Evolutionary conservation across 2,113 vertebrate species (phyloP).

Genomic region (Saguinus imperator): DNA sequence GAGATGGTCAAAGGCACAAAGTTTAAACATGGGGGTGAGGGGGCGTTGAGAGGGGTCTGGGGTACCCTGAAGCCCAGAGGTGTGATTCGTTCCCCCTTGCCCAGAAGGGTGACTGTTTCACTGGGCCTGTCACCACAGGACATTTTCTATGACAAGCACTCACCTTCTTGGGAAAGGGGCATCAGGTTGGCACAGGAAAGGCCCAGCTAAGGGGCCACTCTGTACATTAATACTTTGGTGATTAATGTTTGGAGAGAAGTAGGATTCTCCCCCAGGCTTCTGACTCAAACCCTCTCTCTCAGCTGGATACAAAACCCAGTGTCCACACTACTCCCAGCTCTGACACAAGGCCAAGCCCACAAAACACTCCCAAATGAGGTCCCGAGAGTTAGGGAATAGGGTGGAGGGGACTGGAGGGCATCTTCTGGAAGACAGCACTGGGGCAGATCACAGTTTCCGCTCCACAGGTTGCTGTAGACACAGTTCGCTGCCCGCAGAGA

Average conservation of each 20-base stretch:
- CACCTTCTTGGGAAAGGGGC: constrained; percentile 25
- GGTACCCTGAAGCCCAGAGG: constrained; percentile 59
- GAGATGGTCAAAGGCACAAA: constrained; percentile 79
- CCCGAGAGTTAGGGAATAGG: constrained; percentile 4
- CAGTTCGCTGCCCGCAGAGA: constrained; percentile 97
- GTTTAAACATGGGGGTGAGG: constrained; percentile 50
- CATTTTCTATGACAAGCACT: background rate
- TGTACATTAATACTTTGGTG: constrained; percentile 72
- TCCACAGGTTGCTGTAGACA: constrained; percentile 97
- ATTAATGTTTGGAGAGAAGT: constrained; percentile 55
- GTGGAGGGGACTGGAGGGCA: background rate
- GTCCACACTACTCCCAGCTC: background rate
- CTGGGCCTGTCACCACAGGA: background rate
- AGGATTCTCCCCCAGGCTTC: constrained; percentile 47
- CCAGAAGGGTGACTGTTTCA: constrained; percentile 27
- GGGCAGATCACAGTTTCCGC: constrained; percentile 87
- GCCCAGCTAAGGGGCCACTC: constrained; percentile 57
- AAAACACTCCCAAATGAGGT: constrained; percentile 34
- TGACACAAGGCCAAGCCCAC: background rate
- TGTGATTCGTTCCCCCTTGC: constrained; percentile 41
- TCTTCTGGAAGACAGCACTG: background rate
- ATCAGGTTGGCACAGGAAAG: constrained; percentile 70
- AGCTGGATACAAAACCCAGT: background rate
- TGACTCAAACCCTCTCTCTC: constrained; percentile 48
- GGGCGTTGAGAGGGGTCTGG: background rate